A percentile compares a stretch with the other conserved stretches of the same genome.
Conservation (phyloP, 2,113 vertebrate species). For the Dolichotis patagonum region DNA sequence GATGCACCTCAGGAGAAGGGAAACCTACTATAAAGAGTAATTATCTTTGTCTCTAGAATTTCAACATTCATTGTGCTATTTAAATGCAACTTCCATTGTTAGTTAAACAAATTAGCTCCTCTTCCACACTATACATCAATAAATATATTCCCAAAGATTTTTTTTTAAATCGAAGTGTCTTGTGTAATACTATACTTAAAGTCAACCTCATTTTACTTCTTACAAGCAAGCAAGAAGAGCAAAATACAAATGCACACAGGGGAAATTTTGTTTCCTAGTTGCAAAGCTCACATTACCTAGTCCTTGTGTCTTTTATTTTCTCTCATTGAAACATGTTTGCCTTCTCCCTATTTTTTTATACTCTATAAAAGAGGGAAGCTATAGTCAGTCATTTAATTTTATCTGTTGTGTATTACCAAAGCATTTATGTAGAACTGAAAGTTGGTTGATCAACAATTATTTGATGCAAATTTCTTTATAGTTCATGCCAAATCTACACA, state of each 20-base stretch:
- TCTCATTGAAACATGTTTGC: neutral
- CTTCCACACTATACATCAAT: neutral
- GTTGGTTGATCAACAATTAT: neutral
- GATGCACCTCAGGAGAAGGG: neutral
- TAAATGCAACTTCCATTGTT: neutral
- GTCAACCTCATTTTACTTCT: neutral
- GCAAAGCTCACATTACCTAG: neutral
- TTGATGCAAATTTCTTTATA: neutral
- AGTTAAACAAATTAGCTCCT: neutral
- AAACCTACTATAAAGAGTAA: neutral
- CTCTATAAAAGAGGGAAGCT: neutral
- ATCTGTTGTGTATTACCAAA: neutral
- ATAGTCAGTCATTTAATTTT: neutral
- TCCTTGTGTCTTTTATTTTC: neutral
- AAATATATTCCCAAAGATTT: neutral
- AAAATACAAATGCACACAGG: neutral
- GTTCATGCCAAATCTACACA: neutral
- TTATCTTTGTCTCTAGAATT: neutral
- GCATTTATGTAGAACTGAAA: neutral
- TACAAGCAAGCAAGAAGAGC: neutral
- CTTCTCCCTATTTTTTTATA: neutral
- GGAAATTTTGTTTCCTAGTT: neutral
- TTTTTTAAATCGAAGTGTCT: neutral
- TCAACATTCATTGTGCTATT: neutral
- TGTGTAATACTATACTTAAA: neutral